Evolutionary conservation across 2,888 invertebrate genomes (phyloP).

Genomic region (Criorhina ranunculi): DNA sequence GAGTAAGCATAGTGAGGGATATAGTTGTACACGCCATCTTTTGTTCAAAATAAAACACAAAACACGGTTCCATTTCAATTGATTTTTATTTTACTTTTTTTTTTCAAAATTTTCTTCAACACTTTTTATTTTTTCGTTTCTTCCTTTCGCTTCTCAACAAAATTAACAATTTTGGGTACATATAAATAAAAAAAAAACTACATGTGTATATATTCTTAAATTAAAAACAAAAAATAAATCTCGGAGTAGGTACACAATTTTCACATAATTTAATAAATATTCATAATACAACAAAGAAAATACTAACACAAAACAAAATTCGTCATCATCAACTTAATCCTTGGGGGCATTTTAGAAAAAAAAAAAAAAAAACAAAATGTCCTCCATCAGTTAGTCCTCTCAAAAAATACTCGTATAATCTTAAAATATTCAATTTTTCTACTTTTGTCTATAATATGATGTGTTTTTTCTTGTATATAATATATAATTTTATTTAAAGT

Average conservation of each 20-base stretch:
- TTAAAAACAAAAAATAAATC: conserved; percentile 5
- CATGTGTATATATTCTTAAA: neutral
- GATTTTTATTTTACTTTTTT: conserved; percentile 41
- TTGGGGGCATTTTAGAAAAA: neutral
- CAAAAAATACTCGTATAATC: conserved; percentile 60
- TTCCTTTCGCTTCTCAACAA: conserved; percentile 25
- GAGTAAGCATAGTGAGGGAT: too few relatives aligned
- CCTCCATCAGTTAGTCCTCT: conserved; percentile 30
- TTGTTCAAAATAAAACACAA: neutral
- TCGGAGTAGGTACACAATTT: conserved; percentile 41
- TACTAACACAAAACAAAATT: conserved; percentile 17
- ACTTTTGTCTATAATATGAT: conserved; percentile 67
- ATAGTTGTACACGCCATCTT: too few relatives aligned
- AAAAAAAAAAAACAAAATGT: neutral
- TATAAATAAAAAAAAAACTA: conserved; percentile 16
- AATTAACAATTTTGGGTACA: conserved; percentile 48
- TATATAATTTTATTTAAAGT: conserved; percentile 69
- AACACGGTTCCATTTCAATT: conserved; percentile 23
- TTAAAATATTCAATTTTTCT: conserved; percentile 70
- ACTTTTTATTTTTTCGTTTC: conserved; percentile 13
- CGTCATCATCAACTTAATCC: conserved; percentile 6
- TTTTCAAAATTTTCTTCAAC: conserved; percentile 44
- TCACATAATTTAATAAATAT: conserved; percentile 51
- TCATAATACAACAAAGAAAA: neutral
- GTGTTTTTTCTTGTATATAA: conserved; percentile 69